Percentiles rank a stretch among this genome's conserved stretches.
These are phyloP conservation scores for Phaonia tiefii DNA, from an alignment of 2,888 invertebrate genomes.

Conservation along the genomic window DNA sequence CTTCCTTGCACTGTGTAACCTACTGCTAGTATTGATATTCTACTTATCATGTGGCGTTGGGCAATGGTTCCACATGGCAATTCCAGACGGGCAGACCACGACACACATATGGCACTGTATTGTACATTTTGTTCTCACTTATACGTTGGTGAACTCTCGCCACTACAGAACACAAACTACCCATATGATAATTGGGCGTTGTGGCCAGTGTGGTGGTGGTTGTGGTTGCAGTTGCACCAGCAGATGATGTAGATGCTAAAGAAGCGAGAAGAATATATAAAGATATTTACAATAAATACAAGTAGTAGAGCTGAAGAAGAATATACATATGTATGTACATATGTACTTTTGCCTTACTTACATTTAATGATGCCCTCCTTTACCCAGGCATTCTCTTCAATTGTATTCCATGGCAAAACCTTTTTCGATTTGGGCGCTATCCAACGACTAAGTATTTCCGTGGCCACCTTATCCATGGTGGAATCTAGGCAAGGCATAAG, in stretches of 20 bases:
- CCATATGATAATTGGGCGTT: conserved; percentile 70
- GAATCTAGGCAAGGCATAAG: conserved; percentile 82
- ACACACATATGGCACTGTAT: conserved; percentile 75
- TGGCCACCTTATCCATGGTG: conserved; percentile 81
- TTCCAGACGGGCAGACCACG: conserved; percentile 77
- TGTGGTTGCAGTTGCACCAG: conserved; percentile 25
- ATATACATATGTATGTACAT: neutral
- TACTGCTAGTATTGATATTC: too few species aligned
- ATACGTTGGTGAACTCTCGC: conserved; percentile 73
- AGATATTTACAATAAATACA: neutral
- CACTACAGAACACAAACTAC: conserved; percentile 73
- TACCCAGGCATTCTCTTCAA: conserved; percentile 80
- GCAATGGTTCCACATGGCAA: conserved; percentile 71
- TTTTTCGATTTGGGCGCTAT: conserved; percentile 76
- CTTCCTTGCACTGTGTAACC: too few species aligned
- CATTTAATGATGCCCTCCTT: conserved; percentile 75
- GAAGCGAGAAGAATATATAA: conserved; percentile 32
- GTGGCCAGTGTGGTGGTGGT: conserved; percentile 53
- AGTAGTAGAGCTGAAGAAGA: neutral
- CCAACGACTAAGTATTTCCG: conserved; percentile 81
- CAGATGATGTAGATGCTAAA: neutral
- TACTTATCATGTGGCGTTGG: conserved; percentile 54
- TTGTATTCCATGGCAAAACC: conserved; percentile 80
- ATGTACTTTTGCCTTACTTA: conserved; percentile 64
- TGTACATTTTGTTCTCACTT: conserved; percentile 72